These are phyloP conservation scores for Crotophaga sulcirostris DNA, from an alignment of 2,113 vertebrate genomes.

Conservation along the genomic window DNA sequence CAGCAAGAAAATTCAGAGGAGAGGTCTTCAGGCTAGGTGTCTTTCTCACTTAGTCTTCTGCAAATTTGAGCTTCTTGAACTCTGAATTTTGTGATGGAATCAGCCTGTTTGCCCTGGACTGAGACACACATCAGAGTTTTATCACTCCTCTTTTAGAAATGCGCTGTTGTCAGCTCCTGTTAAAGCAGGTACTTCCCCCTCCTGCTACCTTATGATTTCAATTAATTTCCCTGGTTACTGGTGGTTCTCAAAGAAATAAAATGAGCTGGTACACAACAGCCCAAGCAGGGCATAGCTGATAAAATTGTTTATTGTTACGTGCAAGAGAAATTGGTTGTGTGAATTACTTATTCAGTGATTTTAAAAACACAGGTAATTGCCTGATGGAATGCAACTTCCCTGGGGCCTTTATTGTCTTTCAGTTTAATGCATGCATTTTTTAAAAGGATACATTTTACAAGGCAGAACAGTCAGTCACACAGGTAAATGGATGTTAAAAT, in stretches of 20 bases:
- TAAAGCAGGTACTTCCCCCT: neutral
- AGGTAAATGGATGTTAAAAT: neutral
- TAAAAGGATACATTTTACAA: neutral
- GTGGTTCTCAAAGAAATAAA: neutral
- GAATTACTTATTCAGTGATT: neutral
- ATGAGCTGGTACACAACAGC: neutral
- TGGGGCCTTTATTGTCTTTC: neutral
- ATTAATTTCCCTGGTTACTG: slow-evolving; percentile 39
- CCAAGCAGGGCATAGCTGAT: neutral
- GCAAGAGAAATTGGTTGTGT: neutral
- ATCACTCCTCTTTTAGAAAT: neutral
- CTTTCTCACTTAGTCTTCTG: neutral
- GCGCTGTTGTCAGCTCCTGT: slow-evolving; percentile 34
- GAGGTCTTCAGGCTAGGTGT: neutral
- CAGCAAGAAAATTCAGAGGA: neutral
- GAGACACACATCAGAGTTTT: neutral
- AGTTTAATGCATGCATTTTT: neutral
- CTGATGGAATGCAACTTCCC: neutral
- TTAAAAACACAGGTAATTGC: slow-evolving; percentile 21
- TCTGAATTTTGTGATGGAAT: neutral
- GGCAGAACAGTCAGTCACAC: neutral
- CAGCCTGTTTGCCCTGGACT: neutral
- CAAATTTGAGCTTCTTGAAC: neutral
- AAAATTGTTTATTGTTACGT: slow-evolving; percentile 1
- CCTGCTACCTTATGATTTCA: neutral